phyloP scores from a whole-genome alignment of 2,888 invertebrate species.

The Ennomos erosarius region DNA sequence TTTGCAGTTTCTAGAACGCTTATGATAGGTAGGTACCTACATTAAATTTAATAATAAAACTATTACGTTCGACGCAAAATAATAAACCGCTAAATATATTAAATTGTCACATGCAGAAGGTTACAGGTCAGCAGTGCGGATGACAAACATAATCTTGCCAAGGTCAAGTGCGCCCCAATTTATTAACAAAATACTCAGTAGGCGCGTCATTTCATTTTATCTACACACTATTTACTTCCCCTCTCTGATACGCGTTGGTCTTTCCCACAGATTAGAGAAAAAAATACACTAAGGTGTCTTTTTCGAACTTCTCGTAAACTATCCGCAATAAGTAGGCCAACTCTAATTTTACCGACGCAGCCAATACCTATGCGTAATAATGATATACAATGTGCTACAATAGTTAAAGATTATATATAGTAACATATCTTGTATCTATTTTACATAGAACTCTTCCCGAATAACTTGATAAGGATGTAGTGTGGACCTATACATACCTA shows the following conservation, averaged over 20 bases:
- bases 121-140: conserved; percentile 49
- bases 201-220: conserved; percentile 35
- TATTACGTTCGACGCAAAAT: conserved; percentile 33
- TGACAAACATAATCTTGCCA: conserved; percentile 61
- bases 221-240: conserved; percentile 18
- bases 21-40: conserved; percentile 10
- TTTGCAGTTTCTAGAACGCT: conserved; percentile 46
- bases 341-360: conserved; percentile 1
- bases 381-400: neutral
- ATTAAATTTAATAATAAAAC: neutral
- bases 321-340: conserved; percentile 4
- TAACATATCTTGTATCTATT: too few species aligned
- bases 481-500: neutral
- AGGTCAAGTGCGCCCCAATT: conserved; percentile 64
- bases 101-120: conserved; percentile 50
- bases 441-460: conserved; percentile 3
- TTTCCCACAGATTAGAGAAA: too few species aligned
- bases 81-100: conserved; percentile 38
- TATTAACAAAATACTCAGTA: conserved; percentile 31
- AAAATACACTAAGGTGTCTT: too few species aligned
- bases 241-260: conserved; percentile 13
- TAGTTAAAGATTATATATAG: neutral
- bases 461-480: neutral
- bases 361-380: too few species aligned
- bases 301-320: neutral